These are phyloP conservation scores for Rosalia funebris DNA, from an alignment of 2,888 invertebrate species.

Conservation along the genomic window DNA sequence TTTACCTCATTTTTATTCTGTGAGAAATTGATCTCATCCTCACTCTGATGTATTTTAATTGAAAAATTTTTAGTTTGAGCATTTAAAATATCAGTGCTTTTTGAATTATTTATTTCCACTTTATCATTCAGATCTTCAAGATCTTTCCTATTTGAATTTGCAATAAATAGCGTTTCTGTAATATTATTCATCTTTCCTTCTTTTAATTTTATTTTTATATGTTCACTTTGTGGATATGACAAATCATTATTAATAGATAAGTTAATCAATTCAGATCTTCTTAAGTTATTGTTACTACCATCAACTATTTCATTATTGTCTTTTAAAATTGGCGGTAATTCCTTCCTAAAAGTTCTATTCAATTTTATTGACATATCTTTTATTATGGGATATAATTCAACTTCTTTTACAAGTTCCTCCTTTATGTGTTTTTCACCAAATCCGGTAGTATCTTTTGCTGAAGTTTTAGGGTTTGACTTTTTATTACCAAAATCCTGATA, in stretches of 20 bases:
- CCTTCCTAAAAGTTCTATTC: slow-evolving; percentile 61
- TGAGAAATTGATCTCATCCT: no score
- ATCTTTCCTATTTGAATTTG: background rate
- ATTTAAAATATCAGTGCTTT: no score
- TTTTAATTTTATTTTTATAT: slow-evolving; percentile 51
- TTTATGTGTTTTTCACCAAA: slow-evolving; percentile 6
- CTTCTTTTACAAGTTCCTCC: slow-evolving; percentile 54
- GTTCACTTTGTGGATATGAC: slow-evolving; percentile 37
- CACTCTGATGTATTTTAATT: no score
- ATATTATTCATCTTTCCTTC: slow-evolving; percentile 33
- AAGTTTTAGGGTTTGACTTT: slow-evolving; percentile 23
- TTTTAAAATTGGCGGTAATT: slow-evolving; percentile 50
- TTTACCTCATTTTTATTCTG: no score
- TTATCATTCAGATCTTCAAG: slow-evolving; percentile 3
- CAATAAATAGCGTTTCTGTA: slow-evolving; percentile 11
- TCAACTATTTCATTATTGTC: slow-evolving; percentile 11
- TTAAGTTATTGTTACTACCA: slow-evolving; percentile 27
- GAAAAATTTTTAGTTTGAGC: no score
- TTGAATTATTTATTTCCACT: background rate
- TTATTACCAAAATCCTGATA: slow-evolving; percentile 47
- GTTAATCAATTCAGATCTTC: slow-evolving; percentile 31
- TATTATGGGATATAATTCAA: slow-evolving; percentile 57
- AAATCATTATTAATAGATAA: slow-evolving; percentile 37
- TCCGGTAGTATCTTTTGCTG: background rate
- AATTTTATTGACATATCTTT: slow-evolving; percentile 54